Conservation (phyloP, 2,797 vertebrate genomes). For the Danio aesculapii region DNA sequence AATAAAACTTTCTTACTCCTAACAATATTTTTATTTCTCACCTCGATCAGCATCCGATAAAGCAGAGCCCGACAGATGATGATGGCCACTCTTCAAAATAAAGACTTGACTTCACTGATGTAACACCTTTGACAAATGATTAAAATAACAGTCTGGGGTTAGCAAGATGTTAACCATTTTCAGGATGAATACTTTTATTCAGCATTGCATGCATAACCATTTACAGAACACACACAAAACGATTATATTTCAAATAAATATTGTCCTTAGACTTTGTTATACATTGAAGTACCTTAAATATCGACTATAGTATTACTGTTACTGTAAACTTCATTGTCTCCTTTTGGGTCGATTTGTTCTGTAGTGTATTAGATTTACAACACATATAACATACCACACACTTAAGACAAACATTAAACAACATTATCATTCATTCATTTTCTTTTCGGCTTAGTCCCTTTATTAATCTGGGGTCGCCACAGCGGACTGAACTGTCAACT, state of each 20-base stretch:
- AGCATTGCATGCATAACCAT: neutral
- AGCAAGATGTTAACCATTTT: neutral
- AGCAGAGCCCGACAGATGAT: neutral
- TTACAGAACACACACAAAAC: neutral
- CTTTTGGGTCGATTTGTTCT: too few relatives aligned
- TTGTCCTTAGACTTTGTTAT: neutral
- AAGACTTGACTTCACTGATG: neutral
- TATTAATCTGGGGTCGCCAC: too few relatives aligned
- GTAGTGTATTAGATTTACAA: too few relatives aligned
- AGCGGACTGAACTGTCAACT: too few relatives aligned
- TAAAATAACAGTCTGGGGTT: neutral
- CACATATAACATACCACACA: too few relatives aligned
- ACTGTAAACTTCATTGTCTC: too few relatives aligned
- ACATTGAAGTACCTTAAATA: neutral
- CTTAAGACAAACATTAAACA: too few relatives aligned
- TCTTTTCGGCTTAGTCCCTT: too few relatives aligned
- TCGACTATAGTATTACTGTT: neutral
- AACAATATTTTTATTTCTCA: neutral
- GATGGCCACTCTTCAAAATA: neutral
- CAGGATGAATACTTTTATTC: neutral
- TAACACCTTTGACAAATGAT: neutral
- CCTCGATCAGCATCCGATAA: constrained; percentile 5
- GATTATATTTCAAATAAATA: neutral
- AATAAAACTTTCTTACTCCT: neutral
- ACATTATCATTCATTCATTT: too few relatives aligned